A percentile compares a stretch with the other conserved stretches of the same genome.
Conservation (phyloP, 1,140 invertebrate genomes). For the Coboldia fuscipes region DNA sequence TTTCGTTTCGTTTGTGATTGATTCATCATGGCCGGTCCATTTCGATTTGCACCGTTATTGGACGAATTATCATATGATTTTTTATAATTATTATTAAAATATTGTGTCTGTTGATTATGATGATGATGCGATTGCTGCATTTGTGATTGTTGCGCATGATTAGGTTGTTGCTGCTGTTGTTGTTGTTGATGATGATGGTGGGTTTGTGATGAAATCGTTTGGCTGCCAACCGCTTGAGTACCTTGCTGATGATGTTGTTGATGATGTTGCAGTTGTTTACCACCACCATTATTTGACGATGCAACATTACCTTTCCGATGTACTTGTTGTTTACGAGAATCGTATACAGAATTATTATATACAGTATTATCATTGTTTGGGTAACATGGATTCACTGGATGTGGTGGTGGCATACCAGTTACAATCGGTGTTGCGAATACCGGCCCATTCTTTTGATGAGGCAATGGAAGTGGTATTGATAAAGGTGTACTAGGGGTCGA, state of each 20-base stretch:
- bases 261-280: background rate
- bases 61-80: background rate
- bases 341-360: conserved; percentile 10
- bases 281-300: conserved; percentile 3
- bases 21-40: background rate
- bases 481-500: conserved; percentile 18
- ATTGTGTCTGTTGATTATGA: conserved; percentile 6
- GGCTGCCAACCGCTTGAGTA: conserved; percentile 7
- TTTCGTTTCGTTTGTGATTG: background rate
- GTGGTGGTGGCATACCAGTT: background rate
- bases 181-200: background rate
- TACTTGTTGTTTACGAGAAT: conserved; percentile 9
- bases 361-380: conserved; percentile 1
- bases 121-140: conserved; percentile 3
- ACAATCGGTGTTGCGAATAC: conserved; percentile 14
- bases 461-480: conserved; percentile 4
- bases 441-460: conserved; percentile 10
- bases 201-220: conserved; percentile 12
- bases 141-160: conserved; percentile 6
- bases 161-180: conserved; percentile 9
- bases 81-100: background rate
- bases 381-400: conserved; percentile 1
- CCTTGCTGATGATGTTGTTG: conserved; percentile 1
- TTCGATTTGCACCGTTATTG: background rate
- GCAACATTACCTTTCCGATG: conserved; percentile 1